phyloP scores from a whole-genome alignment of 1,140 invertebrate species.

The Ceratosolen fusciceps region DNA sequence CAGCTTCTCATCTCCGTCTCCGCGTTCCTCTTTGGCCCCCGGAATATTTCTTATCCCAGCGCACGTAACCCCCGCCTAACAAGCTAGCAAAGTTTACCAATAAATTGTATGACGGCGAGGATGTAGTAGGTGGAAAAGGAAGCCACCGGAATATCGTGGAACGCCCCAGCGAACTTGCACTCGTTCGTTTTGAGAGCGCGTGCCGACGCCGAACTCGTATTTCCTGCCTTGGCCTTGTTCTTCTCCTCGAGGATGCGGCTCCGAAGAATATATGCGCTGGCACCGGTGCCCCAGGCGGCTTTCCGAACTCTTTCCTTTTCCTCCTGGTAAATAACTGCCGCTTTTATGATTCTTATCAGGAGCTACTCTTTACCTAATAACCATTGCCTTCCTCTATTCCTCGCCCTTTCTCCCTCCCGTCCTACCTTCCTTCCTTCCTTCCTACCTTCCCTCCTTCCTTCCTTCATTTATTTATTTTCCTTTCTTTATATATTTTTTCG shows the following conservation, averaged over 20 bases:
- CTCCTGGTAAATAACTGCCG: not conserved
- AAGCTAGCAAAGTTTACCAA: conserved; percentile 71
- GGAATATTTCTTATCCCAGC: conserved; percentile 69
- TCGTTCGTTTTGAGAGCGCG: conserved; percentile 33
- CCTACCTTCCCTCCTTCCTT: not conserved
- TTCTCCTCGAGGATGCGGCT: not conserved
- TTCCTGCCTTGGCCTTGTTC: conserved; percentile 13
- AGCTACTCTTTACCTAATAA: not conserved
- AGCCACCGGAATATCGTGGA: conserved; percentile 54
- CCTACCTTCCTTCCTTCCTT: not conserved
- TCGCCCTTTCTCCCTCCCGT: no score
- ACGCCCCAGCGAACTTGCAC: conserved; percentile 39
- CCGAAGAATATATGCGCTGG: not conserved
- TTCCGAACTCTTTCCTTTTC: not conserved
- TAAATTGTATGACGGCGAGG: conserved; percentile 69
- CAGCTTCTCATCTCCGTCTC: conserved; percentile 43
- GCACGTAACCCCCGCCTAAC: conserved; percentile 68
- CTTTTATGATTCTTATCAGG: not conserved
- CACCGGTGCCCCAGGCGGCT: not conserved
- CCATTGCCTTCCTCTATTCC: no score
- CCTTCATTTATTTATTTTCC: no score
- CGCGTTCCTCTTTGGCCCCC: not conserved
- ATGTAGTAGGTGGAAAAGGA: conserved; percentile 42
- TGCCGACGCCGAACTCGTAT: not conserved
- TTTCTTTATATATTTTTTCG: no score